Base-by-base conservation (phyloP, 2,113 vertebrate genomes). In the Proterorhinus semilunaris region DNA sequence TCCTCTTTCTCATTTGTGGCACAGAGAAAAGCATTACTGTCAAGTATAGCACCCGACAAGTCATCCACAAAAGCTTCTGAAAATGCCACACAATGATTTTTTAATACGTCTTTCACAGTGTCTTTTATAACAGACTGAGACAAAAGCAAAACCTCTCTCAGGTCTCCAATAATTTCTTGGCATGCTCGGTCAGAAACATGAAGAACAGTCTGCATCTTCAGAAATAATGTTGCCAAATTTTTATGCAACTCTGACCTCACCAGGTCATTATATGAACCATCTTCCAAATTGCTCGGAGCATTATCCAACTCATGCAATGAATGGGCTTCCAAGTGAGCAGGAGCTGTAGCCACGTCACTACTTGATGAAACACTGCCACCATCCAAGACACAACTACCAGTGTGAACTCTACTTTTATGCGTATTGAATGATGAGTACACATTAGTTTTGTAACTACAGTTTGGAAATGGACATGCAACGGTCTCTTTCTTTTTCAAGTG, bases 321-420 rank as follows among this genome's bases (percentile, higher is more conserved):
- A 21, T 21, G 1, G 21, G 21, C 21, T 21, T 21, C 21, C 21
- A 21, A 21, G 21, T 21, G 21, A 21, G 2, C 21, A 21, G 21
- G 21, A 21, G 21, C 21, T 21, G 21, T 21, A 21, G 21, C 21
- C 21, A 21, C 21, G 21, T 21, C 21, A 21, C 2, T 21, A 21
- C 21, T 21, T 21, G 21, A 21, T 21, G 21, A 21, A 21, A 21
- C 21, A 21, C 21, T 21, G 21, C 21, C 21, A 21, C 21, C 21
- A 21, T 21, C 21, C 21, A 21, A 21, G 17, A 77, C 69, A 74
- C 55, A 75, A 44, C 8, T 44, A 78, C 45, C 43, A 48, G 68
- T 27, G 45, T 83, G 84, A 2, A 0, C 13, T 76, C 76, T 86
- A 68, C 76, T 86, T 65, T 81, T 82, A 49, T 83, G 76, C 6